phyloP scores from a whole-genome alignment of 2,888 invertebrate species.

The Stratiomys singularior region DNA sequence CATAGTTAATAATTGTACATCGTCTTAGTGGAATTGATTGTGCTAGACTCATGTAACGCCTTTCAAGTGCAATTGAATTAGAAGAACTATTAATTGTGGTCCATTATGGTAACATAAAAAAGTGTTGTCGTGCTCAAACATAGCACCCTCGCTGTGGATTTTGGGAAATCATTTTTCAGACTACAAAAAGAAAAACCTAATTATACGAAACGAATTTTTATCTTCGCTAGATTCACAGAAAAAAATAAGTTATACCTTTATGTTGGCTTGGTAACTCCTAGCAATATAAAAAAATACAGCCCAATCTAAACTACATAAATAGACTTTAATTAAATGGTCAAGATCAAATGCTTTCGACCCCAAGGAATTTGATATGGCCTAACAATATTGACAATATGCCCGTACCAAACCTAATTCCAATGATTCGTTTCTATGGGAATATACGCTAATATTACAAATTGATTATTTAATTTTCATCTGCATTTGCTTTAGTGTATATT shows the following conservation, averaged over 20 bases:
- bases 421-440: background rate
- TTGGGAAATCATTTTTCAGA: no score
- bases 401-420: background rate
- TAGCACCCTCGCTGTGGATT: no score
- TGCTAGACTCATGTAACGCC: background rate
- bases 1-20: background rate
- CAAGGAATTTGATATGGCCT: slow-evolving; percentile 41
- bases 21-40: background rate
- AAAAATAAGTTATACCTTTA: no score
- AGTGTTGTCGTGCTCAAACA: no score
- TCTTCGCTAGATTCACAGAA: no score
- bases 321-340: slow-evolving; percentile 40
- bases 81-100: background rate
- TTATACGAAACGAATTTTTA: no score
- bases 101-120: background rate
- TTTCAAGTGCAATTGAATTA: slow-evolving; percentile 20
- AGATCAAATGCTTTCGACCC: slow-evolving; percentile 25
- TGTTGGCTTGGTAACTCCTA: background rate
- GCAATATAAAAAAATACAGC: background rate
- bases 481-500: background rate
- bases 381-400: slow-evolving; percentile 21
- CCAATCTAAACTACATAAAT: slow-evolving; percentile 21
- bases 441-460: background rate
- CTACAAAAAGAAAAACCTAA: no score
- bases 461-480: background rate